Percentiles rank a stretch among this genome's conserved stretches.
Evolutionary conservation across 2,797 vertebrate genomes (phyloP).

Genomic region (Gephyroberyx darwinii): DNA sequence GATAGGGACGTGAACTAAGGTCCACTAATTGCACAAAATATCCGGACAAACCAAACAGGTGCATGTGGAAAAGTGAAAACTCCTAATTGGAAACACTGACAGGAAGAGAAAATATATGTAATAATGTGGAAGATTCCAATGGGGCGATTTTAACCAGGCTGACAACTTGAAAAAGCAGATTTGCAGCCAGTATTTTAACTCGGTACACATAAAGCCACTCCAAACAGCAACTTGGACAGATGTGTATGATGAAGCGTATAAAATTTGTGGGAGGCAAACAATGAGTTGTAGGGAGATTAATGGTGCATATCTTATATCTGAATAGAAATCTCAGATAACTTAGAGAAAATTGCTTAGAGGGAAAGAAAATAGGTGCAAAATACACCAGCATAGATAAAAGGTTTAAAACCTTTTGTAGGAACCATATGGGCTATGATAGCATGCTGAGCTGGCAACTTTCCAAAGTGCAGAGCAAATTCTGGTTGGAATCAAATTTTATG

Average conservation of each 20-base stretch:
- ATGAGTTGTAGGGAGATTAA: slow-evolving; percentile 60
- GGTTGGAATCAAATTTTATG: slow-evolving; percentile 75
- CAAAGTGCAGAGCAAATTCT: slow-evolving; percentile 72
- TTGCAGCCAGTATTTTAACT: slow-evolving; percentile 26
- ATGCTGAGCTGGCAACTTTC: slow-evolving; percentile 53
- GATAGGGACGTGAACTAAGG: background rate
- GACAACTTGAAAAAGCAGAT: slow-evolving; percentile 11
- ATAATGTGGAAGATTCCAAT: slow-evolving; percentile 19
- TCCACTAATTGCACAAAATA: background rate
- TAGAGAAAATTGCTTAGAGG: slow-evolving; percentile 50
- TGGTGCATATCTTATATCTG: slow-evolving; percentile 62
- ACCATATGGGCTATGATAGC: slow-evolving; percentile 38
- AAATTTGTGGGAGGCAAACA: slow-evolving; percentile 18
- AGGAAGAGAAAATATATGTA: slow-evolving; percentile 4
- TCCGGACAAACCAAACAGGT: background rate
- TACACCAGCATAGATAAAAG: slow-evolving; percentile 71
- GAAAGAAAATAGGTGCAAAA: slow-evolving; percentile 72
- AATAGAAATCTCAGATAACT: slow-evolving; percentile 65
- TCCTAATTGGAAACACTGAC: background rate
- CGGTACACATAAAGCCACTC: slow-evolving; percentile 55
- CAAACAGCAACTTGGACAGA: slow-evolving; percentile 49
- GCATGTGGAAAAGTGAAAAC: background rate
- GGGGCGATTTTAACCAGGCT: slow-evolving; percentile 29
- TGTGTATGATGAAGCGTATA: slow-evolving; percentile 50
- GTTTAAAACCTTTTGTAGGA: slow-evolving; percentile 70